phyloP scores from a whole-genome alignment of 2,113 vertebrate genomes.

The Ia io region DNA sequence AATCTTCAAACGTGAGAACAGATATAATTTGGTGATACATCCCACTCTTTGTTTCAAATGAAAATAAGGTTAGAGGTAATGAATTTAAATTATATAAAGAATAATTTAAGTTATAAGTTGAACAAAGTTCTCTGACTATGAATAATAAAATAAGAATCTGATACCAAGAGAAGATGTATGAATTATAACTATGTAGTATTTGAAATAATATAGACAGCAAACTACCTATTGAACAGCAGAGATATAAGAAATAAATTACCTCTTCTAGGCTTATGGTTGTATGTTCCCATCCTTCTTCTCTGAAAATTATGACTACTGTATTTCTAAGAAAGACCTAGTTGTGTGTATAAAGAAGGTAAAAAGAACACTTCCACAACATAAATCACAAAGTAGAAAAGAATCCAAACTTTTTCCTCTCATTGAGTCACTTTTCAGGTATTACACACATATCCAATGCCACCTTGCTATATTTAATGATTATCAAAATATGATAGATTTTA shows the following conservation, averaged over 20 bases:
- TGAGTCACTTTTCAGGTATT: neutral
- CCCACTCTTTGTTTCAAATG: slow-evolving; percentile 9
- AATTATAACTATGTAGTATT: neutral
- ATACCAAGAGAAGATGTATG: neutral
- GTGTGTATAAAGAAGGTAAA: neutral
- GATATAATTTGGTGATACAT: slow-evolving; percentile 46
- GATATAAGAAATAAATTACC: slow-evolving; percentile 1
- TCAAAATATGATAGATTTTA: neutral
- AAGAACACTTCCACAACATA: neutral
- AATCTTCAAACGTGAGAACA: slow-evolving; percentile 8
- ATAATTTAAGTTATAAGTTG: slow-evolving; percentile 1
- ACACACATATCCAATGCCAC: neutral
- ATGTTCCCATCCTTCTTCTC: neutral
- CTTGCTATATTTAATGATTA: neutral
- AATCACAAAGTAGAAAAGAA: slow-evolving; percentile 10
- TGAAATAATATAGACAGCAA: slow-evolving; percentile 15
- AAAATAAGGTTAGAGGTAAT: slow-evolving; percentile 40
- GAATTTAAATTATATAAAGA: slow-evolving; percentile 51
- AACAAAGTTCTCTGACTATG: slow-evolving; percentile 13
- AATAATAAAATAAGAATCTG: slow-evolving; percentile 31
- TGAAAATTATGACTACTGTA: slow-evolving; percentile 20
- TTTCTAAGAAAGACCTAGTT: slow-evolving; percentile 38
- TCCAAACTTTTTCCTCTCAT: neutral
- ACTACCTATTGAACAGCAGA: slow-evolving; percentile 16
- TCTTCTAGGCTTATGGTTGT: neutral